Conservation (phyloP, 2,797 vertebrate species). For the Coregonus ussuriensis region DNA sequence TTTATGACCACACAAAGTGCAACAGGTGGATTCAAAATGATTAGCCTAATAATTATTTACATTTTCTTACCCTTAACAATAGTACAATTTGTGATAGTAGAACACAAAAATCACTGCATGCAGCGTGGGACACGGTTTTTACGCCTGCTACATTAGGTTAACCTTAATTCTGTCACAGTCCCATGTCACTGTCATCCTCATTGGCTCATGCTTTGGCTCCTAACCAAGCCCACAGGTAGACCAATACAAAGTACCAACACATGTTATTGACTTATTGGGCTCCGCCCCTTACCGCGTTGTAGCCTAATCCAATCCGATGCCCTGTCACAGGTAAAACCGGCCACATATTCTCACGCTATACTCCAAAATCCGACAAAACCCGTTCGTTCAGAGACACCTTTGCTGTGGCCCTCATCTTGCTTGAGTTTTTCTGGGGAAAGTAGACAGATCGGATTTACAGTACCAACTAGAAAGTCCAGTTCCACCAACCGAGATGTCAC, state of each 20-base stretch:
- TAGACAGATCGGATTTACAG: constrained; percentile 91
- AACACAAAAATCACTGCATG: too few species aligned
- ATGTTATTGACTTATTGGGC: constrained; percentile 61
- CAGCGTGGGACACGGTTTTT: neutral
- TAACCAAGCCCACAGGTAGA: constrained; percentile 30
- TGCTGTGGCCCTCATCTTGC: constrained; percentile 77
- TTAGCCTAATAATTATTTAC: too few species aligned
- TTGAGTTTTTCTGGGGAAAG: constrained; percentile 71
- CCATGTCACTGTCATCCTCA: neutral
- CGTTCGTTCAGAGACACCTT: constrained; percentile 82
- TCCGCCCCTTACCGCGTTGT: constrained; percentile 72
- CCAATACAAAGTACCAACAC: constrained; percentile 65
- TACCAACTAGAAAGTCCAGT: constrained; percentile 98
- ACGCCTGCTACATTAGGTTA: too few species aligned
- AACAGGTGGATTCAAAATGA: too few species aligned
- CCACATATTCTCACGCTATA: constrained; percentile 77
- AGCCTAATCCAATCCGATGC: constrained; percentile 77
- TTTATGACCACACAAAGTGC: too few species aligned
- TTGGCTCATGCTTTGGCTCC: neutral
- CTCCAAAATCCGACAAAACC: constrained; percentile 93
- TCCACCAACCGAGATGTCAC: constrained; percentile 95
- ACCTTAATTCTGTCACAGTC: neutral
- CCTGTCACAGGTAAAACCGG: constrained; percentile 84
- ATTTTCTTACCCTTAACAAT: too few species aligned
- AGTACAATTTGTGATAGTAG: too few species aligned